These are phyloP conservation scores for Ellobium chinense DNA, from an alignment of 2,888 invertebrate genomes.

Conservation along the genomic window DNA sequence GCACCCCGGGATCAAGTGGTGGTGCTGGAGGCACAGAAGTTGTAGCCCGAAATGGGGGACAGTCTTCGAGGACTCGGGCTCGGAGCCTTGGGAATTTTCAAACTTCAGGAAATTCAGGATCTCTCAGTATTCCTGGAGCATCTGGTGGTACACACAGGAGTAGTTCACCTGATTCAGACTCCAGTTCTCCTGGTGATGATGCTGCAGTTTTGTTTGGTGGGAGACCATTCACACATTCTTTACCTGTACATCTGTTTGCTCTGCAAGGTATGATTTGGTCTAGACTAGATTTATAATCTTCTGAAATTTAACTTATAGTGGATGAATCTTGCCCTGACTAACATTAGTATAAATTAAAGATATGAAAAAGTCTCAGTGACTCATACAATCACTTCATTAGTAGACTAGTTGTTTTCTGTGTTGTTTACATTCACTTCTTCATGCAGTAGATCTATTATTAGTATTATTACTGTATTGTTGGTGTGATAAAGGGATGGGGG, in stretches of 20 bases:
- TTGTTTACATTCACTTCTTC: no score
- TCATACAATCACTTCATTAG: no score
- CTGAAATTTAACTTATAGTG: no score
- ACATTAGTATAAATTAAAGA: no score
- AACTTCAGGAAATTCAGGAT: slow-evolving; percentile 59
- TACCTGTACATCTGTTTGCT: slow-evolving; percentile 72
- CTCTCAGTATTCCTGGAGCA: slow-evolving; percentile 71
- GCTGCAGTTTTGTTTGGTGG: slow-evolving; percentile 55
- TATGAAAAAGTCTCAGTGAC: no score
- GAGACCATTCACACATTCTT: slow-evolving; percentile 66
- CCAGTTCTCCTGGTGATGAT: slow-evolving; percentile 75
- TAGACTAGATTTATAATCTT: neutral
- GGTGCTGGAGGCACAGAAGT: slow-evolving; percentile 59
- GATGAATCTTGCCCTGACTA: no score
- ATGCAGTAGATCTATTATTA: no score
- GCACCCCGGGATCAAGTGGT: slow-evolving; percentile 59
- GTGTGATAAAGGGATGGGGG: no score
- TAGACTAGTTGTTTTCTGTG: no score
- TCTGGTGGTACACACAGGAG: slow-evolving; percentile 69
- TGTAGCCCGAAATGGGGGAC: slow-evolving; percentile 59
- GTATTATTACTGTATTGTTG: no score
- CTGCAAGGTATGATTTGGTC: slow-evolving; percentile 69
- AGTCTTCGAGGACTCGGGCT: slow-evolving; percentile 68
- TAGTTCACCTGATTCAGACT: slow-evolving; percentile 75
- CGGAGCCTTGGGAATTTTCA: slow-evolving; percentile 73